These are phyloP conservation scores for Venusia cambrica DNA, from an alignment of 2,888 invertebrate species.

Conservation along the genomic window DNA sequence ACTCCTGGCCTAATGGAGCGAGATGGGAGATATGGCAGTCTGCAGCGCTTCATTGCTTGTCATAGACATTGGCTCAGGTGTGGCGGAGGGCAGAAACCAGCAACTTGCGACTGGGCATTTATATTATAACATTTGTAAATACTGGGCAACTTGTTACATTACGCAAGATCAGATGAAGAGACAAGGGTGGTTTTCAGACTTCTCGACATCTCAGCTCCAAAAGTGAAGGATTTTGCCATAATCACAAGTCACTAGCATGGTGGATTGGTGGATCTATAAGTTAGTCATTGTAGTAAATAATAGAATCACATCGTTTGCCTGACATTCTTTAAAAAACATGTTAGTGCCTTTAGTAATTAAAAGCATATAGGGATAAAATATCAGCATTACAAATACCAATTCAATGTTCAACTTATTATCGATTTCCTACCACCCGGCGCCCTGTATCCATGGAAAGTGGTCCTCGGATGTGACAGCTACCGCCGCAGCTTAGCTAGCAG, in stretches of 20 bases:
- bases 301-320: no score
- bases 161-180: no score
- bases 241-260: no score
- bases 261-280: no score
- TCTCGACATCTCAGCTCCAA: no score
- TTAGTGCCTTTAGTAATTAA: background rate
- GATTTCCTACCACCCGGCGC: slow-evolving; percentile 16
- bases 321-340: slow-evolving; percentile 1
- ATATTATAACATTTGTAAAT: no score
- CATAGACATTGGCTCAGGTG: slow-evolving; percentile 2
- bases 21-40: slow-evolving; percentile 9
- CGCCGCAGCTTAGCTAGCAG: slow-evolving; percentile 9
- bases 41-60: background rate
- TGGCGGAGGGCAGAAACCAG: slow-evolving; percentile 6
- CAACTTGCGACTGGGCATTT: slow-evolving; percentile 8
- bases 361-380: background rate
- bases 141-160: no score
- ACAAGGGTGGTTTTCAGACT: no score
- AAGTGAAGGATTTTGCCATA: no score
- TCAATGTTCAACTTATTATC: slow-evolving; percentile 10
- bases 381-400: slow-evolving; percentile 16
- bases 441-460: slow-evolving; percentile 30
- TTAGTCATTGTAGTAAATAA: no score
- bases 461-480: slow-evolving; percentile 27
- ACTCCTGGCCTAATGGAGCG: slow-evolving; percentile 17